phyloP scores from a whole-genome alignment of 2,797 vertebrate genomes.

The Acropternis orthonyx region DNA sequence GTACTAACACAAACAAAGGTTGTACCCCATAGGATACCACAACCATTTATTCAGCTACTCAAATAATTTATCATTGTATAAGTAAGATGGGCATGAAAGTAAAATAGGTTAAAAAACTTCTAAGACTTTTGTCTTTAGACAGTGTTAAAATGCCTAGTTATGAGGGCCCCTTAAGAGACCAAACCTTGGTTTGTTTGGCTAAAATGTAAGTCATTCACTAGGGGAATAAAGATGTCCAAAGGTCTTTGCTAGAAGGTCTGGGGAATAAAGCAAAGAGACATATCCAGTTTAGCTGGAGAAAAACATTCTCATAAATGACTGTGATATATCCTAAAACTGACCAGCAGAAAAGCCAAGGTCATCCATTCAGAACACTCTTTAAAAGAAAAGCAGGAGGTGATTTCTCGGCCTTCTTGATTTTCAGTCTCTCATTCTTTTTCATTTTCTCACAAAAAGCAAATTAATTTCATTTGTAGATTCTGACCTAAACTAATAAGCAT shows the following conservation, averaged over 20 bases:
- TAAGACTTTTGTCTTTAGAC: neutral
- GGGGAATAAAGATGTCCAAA: neutral
- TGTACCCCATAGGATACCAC: neutral
- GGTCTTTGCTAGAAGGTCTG: neutral
- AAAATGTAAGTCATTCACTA: neutral
- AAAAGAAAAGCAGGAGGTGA: accelerated
- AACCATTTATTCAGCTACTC: neutral
- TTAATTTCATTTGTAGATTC: neutral
- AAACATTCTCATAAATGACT: neutral
- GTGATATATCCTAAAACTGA: neutral
- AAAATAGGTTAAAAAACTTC: neutral
- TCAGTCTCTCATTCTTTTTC: neutral
- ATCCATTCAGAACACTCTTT: neutral
- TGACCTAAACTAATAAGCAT: neutral
- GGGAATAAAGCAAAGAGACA: neutral
- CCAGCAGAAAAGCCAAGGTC: neutral
- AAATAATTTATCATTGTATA: neutral
- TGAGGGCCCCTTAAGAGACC: neutral
- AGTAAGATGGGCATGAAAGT: neutral
- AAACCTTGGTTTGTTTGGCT: neutral
- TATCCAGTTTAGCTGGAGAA: neutral
- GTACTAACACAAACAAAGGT: neutral
- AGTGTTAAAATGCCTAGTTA: neutral
- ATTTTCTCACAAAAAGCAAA: neutral
- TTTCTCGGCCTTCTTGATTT: neutral